phyloP scores from a whole-genome alignment of 92 coral and sea anemone genomes.

The Parazoanthus atlanticus region DNA sequence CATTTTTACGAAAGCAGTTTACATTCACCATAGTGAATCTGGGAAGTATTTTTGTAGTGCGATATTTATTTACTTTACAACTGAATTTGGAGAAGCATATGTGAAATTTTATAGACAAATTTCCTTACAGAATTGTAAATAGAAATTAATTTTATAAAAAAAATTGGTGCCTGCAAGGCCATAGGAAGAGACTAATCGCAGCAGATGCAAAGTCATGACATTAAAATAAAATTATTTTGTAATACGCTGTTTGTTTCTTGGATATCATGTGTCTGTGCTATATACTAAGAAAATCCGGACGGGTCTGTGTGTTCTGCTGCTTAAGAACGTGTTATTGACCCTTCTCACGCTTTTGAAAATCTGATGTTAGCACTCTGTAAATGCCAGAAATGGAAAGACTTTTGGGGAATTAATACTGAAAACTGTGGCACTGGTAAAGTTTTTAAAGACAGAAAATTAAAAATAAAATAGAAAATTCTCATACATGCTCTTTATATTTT shows the following conservation, averaged over 20 bases:
- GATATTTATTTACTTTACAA: constrained; percentile 65
- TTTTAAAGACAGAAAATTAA: too few species aligned
- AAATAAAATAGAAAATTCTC: too few species aligned
- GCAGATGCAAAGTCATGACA: not conserved
- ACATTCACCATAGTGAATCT: constrained; percentile 25
- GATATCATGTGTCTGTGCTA: not conserved
- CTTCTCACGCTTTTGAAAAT: too few species aligned
- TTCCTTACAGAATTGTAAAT: constrained; percentile 79
- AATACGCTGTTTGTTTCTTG: not conserved
- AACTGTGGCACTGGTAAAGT: too few species aligned
- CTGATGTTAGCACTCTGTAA: too few species aligned
- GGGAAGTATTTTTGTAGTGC: constrained; percentile 80
- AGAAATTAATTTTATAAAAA: constrained; percentile 73
- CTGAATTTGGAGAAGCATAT: constrained; percentile 30
- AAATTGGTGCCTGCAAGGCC: constrained; percentile 69
- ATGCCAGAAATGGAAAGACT: too few species aligned
- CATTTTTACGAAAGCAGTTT: not conserved
- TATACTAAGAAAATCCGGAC: not conserved
- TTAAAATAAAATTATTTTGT: constrained; percentile 40
- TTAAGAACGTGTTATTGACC: too few species aligned
- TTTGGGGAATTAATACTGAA: too few species aligned
- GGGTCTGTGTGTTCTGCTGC: too few species aligned
- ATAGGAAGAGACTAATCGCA: constrained; percentile 11
- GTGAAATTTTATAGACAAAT: constrained; percentile 63
- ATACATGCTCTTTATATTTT: too few species aligned